phyloP scores from a whole-genome alignment of 1,140 invertebrate species.

The Pristionchus pacificus region DNA sequence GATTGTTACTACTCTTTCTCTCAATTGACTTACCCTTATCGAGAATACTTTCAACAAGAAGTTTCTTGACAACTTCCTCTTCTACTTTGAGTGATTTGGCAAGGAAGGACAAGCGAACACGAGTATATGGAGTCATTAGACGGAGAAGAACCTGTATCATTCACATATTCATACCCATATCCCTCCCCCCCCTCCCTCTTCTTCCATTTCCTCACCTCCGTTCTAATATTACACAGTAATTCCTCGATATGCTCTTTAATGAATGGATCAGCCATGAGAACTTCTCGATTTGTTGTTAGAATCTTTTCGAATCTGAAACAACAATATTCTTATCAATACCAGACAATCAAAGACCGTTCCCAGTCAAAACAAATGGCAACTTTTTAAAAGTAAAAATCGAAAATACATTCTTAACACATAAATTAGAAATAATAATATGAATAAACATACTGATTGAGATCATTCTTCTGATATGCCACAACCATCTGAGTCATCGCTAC shows the following conservation, averaged over 20 bases:
- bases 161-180: too few species aligned
- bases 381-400: too few species aligned
- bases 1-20: too few species aligned
- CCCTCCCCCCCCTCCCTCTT: background rate
- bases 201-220: slow-evolving; percentile 64
- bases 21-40: slow-evolving; percentile 69
- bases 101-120: slow-evolving; percentile 96
- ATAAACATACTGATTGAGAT: slow-evolving; percentile 76
- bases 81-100: slow-evolving; percentile 95
- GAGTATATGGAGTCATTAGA: slow-evolving; percentile 93
- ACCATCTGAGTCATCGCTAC: slow-evolving; percentile 98
- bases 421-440: background rate
- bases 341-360: too few species aligned
- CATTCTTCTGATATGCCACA: slow-evolving; percentile 94
- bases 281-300: slow-evolving; percentile 85
- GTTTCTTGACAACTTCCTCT: slow-evolving; percentile 86
- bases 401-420: too few species aligned
- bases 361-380: too few species aligned
- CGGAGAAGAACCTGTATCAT: slow-evolving; percentile 77
- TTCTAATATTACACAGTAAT: slow-evolving; percentile 89
- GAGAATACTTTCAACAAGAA: slow-evolving; percentile 96
- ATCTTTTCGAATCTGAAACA: slow-evolving; percentile 84
- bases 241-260: slow-evolving; percentile 99
- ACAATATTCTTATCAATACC: too few species aligned
- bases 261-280: slow-evolving; percentile 99